phyloP scores from a whole-genome alignment of 2,888 invertebrate genomes.

The Horisme vitalbata region DNA sequence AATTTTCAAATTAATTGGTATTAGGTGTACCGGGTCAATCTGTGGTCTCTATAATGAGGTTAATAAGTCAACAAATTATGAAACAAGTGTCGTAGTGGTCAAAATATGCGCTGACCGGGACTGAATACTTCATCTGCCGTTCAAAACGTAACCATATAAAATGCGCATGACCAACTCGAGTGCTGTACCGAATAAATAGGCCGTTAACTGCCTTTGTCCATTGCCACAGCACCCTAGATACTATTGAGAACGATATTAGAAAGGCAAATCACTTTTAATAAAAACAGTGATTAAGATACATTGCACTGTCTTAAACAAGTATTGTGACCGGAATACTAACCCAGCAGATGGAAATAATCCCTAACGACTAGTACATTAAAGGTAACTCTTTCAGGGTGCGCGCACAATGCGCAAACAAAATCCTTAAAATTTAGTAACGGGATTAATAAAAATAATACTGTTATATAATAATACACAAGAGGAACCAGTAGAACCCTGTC shows the following conservation, averaged over 20 bases:
- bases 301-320: conserved; percentile 36
- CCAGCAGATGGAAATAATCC: too few relatives aligned
- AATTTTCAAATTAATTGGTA: conserved; percentile 73
- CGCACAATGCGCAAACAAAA: too few relatives aligned
- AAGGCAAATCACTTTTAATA: conserved; percentile 55
- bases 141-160: conserved; percentile 2
- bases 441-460: too few relatives aligned
- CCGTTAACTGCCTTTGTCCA: conserved; percentile 41
- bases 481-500: background rate
- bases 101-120: background rate
- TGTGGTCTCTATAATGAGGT: conserved; percentile 54
- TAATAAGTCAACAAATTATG: conserved; percentile 59
- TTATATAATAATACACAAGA: too few relatives aligned
- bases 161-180: conserved; percentile 3
- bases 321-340: too few relatives aligned
- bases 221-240: conserved; percentile 42
- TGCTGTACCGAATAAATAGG: conserved; percentile 22
- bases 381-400: too few relatives aligned
- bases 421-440: too few relatives aligned
- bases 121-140: conserved; percentile 2
- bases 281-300: conserved; percentile 39
- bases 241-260: conserved; percentile 58
- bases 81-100: conserved; percentile 36
- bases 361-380: too few relatives aligned
- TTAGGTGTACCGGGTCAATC: conserved; percentile 59